Conservation (phyloP, 2,797 vertebrate species). For the Sebastes minor region DNA sequence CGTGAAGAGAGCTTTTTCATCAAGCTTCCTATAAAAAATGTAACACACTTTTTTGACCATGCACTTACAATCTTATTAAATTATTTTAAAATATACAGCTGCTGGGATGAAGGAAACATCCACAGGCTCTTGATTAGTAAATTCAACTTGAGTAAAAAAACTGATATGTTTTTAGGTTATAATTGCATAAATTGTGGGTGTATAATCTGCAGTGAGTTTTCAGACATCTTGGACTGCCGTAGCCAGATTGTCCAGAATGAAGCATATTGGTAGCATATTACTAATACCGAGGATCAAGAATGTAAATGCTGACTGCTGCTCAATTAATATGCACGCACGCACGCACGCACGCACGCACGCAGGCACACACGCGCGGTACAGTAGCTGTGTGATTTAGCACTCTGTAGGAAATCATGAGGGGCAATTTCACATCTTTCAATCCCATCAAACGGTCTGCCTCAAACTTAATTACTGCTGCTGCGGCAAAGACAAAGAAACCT, state of each 20-base stretch:
- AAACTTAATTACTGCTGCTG: conserved; percentile 66
- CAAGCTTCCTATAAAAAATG: neutral
- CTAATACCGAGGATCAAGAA: conserved; percentile 24
- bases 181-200: neutral
- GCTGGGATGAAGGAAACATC: neutral
- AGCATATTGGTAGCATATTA: conserved; percentile 3
- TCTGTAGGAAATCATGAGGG: conserved; percentile 55
- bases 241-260: neutral
- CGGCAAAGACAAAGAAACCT: conserved; percentile 59
- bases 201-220: neutral
- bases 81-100: neutral
- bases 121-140: neutral
- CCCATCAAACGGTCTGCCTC: conserved; percentile 57
- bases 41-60: neutral
- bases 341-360: neutral
- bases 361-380: neutral
- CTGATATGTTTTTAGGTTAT: neutral
- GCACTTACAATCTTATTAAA: neutral
- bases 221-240: neutral
- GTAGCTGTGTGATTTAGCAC: conserved; percentile 30
- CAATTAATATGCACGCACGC: conserved; percentile 35
- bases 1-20: neutral
- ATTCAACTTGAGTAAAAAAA: neutral
- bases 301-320: conserved; percentile 47
- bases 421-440: conserved; percentile 70